A percentile compares a stretch with the other conserved stretches of the same genome.
These are phyloP conservation scores for Nettapus auritus DNA, from an alignment of 2,113 vertebrate genomes.

Conservation along the genomic window DNA sequence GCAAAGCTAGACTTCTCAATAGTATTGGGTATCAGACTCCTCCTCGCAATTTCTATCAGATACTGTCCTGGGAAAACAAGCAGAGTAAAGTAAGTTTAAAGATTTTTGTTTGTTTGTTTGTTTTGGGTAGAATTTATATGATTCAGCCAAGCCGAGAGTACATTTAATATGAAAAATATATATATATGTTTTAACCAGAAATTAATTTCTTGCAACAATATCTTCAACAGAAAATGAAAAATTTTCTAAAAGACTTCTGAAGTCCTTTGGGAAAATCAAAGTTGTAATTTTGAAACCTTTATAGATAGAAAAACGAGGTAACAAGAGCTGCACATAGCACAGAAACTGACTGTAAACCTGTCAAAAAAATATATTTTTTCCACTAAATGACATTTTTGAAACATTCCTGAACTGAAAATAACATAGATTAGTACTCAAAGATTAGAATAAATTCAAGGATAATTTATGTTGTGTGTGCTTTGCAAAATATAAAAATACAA, in stretches of 20 bases:
- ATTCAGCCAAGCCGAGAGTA: neutral
- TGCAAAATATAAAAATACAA: conserved; percentile 56
- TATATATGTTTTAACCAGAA: neutral
- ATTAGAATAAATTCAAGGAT: conserved; percentile 39
- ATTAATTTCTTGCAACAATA: neutral
- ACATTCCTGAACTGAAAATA: conserved; percentile 53
- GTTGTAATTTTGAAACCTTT: neutral
- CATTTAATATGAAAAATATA: neutral
- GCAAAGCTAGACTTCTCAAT: neutral
- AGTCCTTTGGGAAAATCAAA: conserved; percentile 1
- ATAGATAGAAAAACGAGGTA: neutral
- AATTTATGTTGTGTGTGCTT: conserved; percentile 64
- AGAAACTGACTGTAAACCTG: conserved; percentile 14
- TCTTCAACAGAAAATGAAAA: neutral
- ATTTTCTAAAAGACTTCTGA: neutral
- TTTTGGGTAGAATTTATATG: neutral
- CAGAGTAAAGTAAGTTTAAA: neutral
- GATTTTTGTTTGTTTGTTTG: neutral
- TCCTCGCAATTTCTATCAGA: neutral
- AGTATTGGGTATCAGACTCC: neutral
- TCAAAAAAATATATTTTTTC: conserved; percentile 47
- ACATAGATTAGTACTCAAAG: conserved; percentile 35
- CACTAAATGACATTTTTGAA: conserved; percentile 44
- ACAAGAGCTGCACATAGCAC: neutral
- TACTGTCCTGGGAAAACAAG: neutral